Conservation (phyloP, 2,797 vertebrate species). For the Poeciliopsis turneri region DNA sequence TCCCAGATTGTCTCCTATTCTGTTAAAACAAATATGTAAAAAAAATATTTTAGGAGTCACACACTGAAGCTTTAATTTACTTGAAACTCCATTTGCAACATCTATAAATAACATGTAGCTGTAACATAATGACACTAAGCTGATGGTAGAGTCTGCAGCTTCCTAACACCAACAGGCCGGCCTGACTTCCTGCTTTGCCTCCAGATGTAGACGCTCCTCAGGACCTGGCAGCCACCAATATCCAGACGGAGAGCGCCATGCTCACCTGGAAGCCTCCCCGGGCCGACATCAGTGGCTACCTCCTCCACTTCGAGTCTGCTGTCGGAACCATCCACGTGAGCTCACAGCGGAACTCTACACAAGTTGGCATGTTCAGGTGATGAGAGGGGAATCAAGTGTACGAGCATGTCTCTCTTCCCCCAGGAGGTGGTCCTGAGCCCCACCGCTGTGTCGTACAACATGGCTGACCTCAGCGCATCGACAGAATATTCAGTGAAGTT, state of each 20-base stretch:
- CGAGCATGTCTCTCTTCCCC: constrained; percentile 3
- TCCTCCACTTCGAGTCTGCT: constrained; percentile 89
- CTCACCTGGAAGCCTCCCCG: constrained; percentile 90
- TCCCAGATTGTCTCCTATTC: too few species aligned
- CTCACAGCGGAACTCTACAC: not conserved
- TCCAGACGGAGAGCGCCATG: constrained; percentile 89
- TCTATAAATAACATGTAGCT: too few species aligned
- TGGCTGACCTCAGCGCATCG: constrained; percentile 88
- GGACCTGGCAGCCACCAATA: constrained; percentile 86
- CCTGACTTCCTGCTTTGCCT: constrained; percentile 24
- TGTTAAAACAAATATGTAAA: too few species aligned
- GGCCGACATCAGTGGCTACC: constrained; percentile 89
- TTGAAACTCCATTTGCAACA: too few species aligned
- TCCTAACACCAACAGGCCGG: not conserved
- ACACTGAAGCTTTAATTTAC: too few species aligned
- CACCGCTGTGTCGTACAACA: constrained; percentile 88
- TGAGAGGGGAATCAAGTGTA: too few species aligned
- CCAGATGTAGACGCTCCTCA: constrained; percentile 90
- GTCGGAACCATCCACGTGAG: constrained; percentile 88
- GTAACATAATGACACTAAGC: too few species aligned
- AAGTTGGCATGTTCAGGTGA: not conserved
- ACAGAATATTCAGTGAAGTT: constrained; percentile 88
- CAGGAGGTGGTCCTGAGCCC: constrained; percentile 91
- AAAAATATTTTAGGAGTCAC: too few species aligned
- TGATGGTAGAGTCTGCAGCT: not conserved